Evolutionary conservation across 2,797 vertebrate species (phyloP), one percentile per base, ranked within the genome.

Genomic region (Scarus forsteni): DNA sequence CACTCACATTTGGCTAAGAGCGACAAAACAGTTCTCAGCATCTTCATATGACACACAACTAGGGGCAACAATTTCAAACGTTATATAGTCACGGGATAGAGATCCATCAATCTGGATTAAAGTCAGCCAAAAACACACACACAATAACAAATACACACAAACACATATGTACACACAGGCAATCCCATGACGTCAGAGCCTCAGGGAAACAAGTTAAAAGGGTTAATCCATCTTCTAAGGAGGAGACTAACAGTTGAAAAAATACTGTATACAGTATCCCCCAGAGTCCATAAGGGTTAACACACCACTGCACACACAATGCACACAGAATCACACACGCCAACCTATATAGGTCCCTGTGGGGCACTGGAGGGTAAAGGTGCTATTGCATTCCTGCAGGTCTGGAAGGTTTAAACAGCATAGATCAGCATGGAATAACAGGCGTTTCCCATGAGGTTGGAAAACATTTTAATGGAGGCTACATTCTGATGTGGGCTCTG

Each of bases 191-290:
- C 19, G 8, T 77, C 54, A 51, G 19, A 60, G 73, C 80, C 85
- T 48, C 15, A 79, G 72, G 85, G 73, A 83, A 60, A 82, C 12
- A n/a, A 79, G 64, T 78, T 84, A 77, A 88, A 88, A 85, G 82
- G 78, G 88, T 91, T 88, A 88, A 87, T 90, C 79, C 46, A 85
- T 89, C 81, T 78, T 78, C 66, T 77, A 73, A 18, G 38, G 78
- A 70, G 50, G 55, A 70, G 59, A 70, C 52, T 16, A 66, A 70
- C 60, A 62, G 71, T 79, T 16, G 27, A 66, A 83, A 86, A 81
- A 7, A 39, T 75, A 77, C 67, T 61, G 66, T 72, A 77, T 58
- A 78, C 68, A 76, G 75, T 45, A 67, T 57, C 49, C 76, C 75
- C 70, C 7, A 42, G 72, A 76, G 68, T 71, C 55, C 27, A 74